These are phyloP conservation scores for Cheilosia grossa DNA, from an alignment of 2,888 invertebrate species.

Conservation along the genomic window DNA sequence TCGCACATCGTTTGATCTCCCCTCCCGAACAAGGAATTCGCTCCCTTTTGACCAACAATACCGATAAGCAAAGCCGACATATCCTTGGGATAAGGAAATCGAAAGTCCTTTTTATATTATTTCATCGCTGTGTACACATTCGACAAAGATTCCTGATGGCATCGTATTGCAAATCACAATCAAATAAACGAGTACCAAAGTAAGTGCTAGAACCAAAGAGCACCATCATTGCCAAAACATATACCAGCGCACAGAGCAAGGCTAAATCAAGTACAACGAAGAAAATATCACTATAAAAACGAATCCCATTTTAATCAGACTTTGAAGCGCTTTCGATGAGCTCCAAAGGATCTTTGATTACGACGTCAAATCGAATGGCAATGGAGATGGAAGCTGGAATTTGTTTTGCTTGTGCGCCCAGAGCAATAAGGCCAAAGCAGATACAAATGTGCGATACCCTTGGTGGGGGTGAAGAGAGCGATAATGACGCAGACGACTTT, in stretches of 20 bases:
- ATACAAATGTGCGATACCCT: constrained; percentile 46
- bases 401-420: constrained; percentile 73
- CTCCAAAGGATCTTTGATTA: constrained; percentile 73
- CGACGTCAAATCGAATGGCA: constrained; percentile 72
- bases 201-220: constrained; percentile 32
- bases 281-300: constrained; percentile 71
- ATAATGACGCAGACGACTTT: constrained; percentile 67
- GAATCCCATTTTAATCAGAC: constrained; percentile 74
- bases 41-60: constrained; percentile 30
- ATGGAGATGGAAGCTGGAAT: constrained; percentile 66
- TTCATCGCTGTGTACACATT: constrained; percentile 55
- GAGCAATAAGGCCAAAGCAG: constrained; percentile 66
- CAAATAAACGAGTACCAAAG: constrained; percentile 61
- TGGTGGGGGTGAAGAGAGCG: constrained; percentile 33
- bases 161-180: constrained; percentile 68
- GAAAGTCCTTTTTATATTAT: constrained; percentile 56
- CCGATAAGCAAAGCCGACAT: constrained; percentile 55
- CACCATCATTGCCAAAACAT: not conserved
- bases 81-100: constrained; percentile 50
- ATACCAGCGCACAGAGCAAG: constrained; percentile 19
- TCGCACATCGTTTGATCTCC: constrained; percentile 54
- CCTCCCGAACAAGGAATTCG: constrained; percentile 26
- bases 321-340: constrained; percentile 74
- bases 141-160: constrained; percentile 56
- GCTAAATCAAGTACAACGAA: constrained; percentile 67